These are phyloP conservation scores for Apodemia duryi DNA, from an alignment of 2,888 invertebrate species.

Conservation along the genomic window DNA sequence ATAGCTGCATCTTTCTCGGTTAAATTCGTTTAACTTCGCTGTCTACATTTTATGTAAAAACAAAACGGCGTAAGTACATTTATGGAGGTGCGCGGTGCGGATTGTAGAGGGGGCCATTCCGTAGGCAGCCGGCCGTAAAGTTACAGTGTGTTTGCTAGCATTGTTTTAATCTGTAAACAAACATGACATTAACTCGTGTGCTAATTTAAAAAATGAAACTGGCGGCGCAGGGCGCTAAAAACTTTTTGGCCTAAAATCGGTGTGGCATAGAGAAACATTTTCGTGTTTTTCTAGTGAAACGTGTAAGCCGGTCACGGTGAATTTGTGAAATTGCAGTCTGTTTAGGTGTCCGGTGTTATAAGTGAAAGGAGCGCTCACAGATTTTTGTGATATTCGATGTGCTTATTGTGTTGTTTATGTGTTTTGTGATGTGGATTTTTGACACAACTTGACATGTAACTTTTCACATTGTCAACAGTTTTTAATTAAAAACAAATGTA, in stretches of 20 bases:
- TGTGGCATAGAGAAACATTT: neutral
- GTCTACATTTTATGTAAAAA: neutral
- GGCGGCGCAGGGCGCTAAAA: constrained; percentile 26
- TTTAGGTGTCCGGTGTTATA: constrained; percentile 48
- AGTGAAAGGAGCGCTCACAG: constrained; percentile 60
- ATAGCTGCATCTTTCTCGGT: constrained; percentile 11
- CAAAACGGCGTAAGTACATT: constrained; percentile 14
- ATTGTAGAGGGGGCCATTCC: constrained; percentile 12
- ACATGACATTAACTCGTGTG: constrained; percentile 48
- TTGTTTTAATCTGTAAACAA: constrained; percentile 56
- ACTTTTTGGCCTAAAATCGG: constrained; percentile 19
- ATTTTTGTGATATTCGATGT: constrained; percentile 48
- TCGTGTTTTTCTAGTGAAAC: constrained; percentile 37
- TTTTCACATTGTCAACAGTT: neutral
- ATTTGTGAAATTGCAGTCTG: constrained; percentile 49
- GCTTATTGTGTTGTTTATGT: constrained; percentile 30
- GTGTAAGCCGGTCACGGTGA: constrained; percentile 58
- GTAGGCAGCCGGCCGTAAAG: constrained; percentile 39
- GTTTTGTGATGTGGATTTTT: constrained; percentile 8
- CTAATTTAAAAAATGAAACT: constrained; percentile 50
- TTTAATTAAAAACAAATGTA: neutral
- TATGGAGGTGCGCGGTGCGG: constrained; percentile 9
- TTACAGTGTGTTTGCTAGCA: constrained; percentile 28
- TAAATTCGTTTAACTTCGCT: constrained; percentile 6
- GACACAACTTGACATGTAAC: constrained; percentile 1